Percentiles rank a stretch among this genome's conserved stretches.
phyloP scores from a whole-genome alignment of 1,140 invertebrate species.

The Bombus confusus region DNA sequence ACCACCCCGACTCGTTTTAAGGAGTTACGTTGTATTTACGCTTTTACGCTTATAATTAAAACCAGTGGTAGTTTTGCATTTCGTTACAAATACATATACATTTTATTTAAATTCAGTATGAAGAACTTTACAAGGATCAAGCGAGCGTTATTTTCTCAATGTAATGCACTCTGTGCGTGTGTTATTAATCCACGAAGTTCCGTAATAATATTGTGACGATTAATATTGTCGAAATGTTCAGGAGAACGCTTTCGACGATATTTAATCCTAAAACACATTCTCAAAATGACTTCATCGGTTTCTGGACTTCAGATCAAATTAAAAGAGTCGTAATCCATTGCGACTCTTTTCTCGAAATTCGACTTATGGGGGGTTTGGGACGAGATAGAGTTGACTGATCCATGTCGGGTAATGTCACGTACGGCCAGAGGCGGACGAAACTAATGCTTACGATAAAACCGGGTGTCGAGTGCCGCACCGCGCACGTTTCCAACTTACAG shows the following conservation, averaged over 20 bases:
- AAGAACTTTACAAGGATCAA: not conserved
- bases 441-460: constrained; percentile 54
- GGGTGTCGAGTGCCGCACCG: constrained; percentile 39
- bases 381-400: not conserved
- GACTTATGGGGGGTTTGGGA: not conserved
- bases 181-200: too few species aligned
- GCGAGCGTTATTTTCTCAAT: too few species aligned
- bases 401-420: not conserved
- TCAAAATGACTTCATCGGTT: not conserved
- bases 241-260: not conserved
- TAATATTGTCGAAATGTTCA: not conserved
- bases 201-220: too few species aligned
- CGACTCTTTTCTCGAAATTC: not conserved
- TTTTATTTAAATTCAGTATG: not conserved
- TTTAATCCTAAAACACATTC: not conserved
- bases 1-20: not conserved
- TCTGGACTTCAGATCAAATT: not conserved
- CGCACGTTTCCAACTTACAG: constrained; percentile 42
- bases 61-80: too few species aligned
- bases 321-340: not conserved
- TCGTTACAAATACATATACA: too few species aligned
- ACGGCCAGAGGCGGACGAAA: not conserved
- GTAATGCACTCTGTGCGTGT: not conserved
- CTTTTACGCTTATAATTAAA: too few species aligned
- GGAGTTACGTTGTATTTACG: not conserved